Evolutionary conservation across 2,888 invertebrate genomes (phyloP), one percentile per base, ranked within the genome.

Genomic region (Lottia scabra): DNA sequence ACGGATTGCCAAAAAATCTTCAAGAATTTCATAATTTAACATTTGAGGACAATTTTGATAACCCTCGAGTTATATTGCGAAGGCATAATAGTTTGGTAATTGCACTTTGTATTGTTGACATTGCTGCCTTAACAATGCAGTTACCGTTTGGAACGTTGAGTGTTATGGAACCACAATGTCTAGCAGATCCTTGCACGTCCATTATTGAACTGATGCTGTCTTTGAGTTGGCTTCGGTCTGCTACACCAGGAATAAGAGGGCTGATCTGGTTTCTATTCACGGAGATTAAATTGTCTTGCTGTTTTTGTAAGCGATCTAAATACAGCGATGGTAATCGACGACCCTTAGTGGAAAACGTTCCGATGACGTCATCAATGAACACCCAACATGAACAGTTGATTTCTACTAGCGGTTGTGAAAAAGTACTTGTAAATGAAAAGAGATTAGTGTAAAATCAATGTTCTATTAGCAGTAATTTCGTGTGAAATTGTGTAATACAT

Each of bases 181-280:
- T 67, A 26, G 56, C 19, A 0, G 77, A 77, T 48, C 23, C 63
- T 1, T 79, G 79, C 43, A 67, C 73, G 45, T 75, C 75, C 16
- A 70, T 74, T 23, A 43, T 71, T 26, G 68, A 72, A 16, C 64
- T 79, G 30, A 67, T 79, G 56, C 77, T 77, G 65, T 75, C 74
- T 44, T 71, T 79, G 2, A 72, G 73, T 65, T 79, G 79, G 79
- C 71, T 79, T 70, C 66, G 77, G 44, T 79, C 79, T 26, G 72
- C 75, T 12, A 70, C 65, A 43, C 70, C 72, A 27, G 73, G 74
- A 13, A 27, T 77, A 19, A 69, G 77, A 63, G 75, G 77, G 2
- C 13, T 77, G 15, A 70, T 77, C 45, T 73, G 77, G 65, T 64
- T 77, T 43, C 26, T 73, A 6, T 48, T 79, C 19, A 77, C 79